These are phyloP conservation scores for Choloepus didactylus DNA, from an alignment of 2,797 vertebrate genomes.

Conservation along the genomic window DNA sequence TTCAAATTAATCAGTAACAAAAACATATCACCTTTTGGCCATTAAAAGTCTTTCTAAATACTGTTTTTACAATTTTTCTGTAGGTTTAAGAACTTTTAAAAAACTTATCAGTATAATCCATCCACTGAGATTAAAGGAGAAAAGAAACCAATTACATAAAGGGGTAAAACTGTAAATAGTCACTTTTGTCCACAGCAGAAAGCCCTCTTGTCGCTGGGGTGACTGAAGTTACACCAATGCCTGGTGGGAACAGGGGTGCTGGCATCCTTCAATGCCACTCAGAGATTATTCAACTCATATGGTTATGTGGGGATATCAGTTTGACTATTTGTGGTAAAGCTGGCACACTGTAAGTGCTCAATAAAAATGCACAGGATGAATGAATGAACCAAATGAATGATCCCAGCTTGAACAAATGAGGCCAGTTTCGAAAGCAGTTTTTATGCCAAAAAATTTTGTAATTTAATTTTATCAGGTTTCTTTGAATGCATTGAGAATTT, in stretches of 20 bases:
- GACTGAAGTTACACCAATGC: background rate
- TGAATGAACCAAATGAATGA: background rate
- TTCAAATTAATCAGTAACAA: conserved; percentile 28
- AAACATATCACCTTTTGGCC: background rate
- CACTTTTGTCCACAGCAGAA: background rate
- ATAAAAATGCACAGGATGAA: background rate
- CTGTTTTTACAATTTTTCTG: background rate
- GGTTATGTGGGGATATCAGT: background rate
- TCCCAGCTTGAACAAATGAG: background rate
- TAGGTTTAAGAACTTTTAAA: background rate
- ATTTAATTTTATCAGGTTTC: background rate
- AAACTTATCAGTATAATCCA: background rate
- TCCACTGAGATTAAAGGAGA: background rate
- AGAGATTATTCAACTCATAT: accelerated
- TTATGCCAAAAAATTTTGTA: background rate
- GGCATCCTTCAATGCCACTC: background rate
- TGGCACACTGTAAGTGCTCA: background rate
- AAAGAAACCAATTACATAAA: background rate
- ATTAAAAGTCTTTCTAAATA: conserved; percentile 21
- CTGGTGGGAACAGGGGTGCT: background rate
- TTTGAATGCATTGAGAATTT: background rate
- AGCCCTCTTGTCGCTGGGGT: background rate
- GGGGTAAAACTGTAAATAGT: background rate
- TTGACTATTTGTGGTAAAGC: background rate
- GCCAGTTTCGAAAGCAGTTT: background rate